These are phyloP conservation scores for Tetramorium simillimum DNA, from an alignment of 1,140 invertebrate species.

Conservation along the genomic window DNA sequence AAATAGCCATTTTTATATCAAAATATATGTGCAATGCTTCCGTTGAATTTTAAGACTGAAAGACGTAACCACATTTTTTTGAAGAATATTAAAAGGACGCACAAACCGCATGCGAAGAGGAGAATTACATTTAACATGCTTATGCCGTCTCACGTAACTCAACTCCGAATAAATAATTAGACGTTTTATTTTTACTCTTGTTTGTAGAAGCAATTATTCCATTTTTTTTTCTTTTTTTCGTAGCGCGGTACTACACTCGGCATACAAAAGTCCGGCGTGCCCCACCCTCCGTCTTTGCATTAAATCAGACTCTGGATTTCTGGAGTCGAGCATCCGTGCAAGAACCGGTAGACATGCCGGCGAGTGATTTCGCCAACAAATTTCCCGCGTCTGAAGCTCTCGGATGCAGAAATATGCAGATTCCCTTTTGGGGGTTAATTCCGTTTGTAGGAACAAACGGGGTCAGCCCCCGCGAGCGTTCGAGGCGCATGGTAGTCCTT, in stretches of 20 bases:
- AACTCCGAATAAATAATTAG: conserved; percentile 10
- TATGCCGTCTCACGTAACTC: neutral
- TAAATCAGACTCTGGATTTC: conserved; percentile 49
- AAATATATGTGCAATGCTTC: neutral
- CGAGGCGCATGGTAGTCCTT: conserved; percentile 17
- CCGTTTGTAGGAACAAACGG: conserved; percentile 50
- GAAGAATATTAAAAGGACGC: neutral
- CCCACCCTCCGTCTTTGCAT: neutral
- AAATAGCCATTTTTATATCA: neutral
- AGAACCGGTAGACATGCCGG: conserved; percentile 33
- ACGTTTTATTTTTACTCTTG: conserved; percentile 8
- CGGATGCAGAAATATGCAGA: conserved; percentile 60
- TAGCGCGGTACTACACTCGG: neutral
- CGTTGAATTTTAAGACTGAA: neutral
- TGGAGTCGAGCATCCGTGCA: conserved; percentile 29
- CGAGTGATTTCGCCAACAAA: conserved; percentile 47
- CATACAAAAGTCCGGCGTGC: conserved; percentile 4
- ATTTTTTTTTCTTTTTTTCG: neutral
- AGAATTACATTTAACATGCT: neutral
- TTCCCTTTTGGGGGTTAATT: conserved; percentile 48
- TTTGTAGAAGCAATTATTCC: conserved; percentile 5
- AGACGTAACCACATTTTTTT: neutral
- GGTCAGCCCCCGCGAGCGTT: conserved; percentile 38
- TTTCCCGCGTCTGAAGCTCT: conserved; percentile 42
- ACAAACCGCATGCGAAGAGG: too few species aligned